A percentile compares a stretch with the other conserved stretches of the same genome.
These are phyloP conservation scores for Drosophila kanapiae DNA, from an alignment of 1,140 invertebrate species.

Conservation along the genomic window DNA sequence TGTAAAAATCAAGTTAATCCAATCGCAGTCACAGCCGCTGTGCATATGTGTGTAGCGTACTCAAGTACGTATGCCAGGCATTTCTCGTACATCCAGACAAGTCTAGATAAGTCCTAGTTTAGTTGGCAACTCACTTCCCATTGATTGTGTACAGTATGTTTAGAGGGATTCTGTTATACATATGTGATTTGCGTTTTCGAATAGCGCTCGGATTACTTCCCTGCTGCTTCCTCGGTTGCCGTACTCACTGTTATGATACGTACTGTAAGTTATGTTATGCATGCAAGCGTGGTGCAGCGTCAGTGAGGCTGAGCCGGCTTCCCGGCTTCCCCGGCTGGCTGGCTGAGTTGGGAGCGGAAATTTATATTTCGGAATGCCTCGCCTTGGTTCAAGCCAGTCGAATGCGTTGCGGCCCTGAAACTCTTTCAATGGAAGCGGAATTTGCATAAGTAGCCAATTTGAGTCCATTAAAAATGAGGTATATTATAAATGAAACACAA, in stretches of 20 bases:
- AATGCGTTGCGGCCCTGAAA: slow-evolving; percentile 26
- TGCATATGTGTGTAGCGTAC: slow-evolving; percentile 19
- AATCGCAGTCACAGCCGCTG: slow-evolving; percentile 37
- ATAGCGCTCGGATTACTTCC: slow-evolving; percentile 8
- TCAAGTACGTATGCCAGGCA: slow-evolving; percentile 63
- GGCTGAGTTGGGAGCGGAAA: slow-evolving; percentile 10
- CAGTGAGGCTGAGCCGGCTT: neutral
- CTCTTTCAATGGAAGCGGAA: slow-evolving; percentile 5
- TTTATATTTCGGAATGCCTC: slow-evolving; percentile 20
- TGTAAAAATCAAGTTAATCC: slow-evolving; percentile 73
- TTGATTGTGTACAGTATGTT: slow-evolving; percentile 67
- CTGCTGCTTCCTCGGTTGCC: slow-evolving; percentile 2
- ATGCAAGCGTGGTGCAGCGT: slow-evolving; percentile 16
- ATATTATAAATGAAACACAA: neutral
- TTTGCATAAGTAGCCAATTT: slow-evolving; percentile 70
- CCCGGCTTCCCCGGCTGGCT: neutral
- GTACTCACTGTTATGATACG: slow-evolving; percentile 14
- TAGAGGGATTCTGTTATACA: slow-evolving; percentile 33
- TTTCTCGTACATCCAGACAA: slow-evolving; percentile 29
- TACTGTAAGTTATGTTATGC: slow-evolving; percentile 13
- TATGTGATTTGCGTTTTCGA: slow-evolving; percentile 24
- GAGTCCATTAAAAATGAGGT: slow-evolving; percentile 33
- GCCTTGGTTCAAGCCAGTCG: slow-evolving; percentile 27
- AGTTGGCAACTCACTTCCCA: slow-evolving; percentile 44
- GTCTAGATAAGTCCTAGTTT: slow-evolving; percentile 46